Evolutionary conservation across 2,113 vertebrate genomes (phyloP).

Genomic region (Syngnathoides biaculeatus): DNA sequence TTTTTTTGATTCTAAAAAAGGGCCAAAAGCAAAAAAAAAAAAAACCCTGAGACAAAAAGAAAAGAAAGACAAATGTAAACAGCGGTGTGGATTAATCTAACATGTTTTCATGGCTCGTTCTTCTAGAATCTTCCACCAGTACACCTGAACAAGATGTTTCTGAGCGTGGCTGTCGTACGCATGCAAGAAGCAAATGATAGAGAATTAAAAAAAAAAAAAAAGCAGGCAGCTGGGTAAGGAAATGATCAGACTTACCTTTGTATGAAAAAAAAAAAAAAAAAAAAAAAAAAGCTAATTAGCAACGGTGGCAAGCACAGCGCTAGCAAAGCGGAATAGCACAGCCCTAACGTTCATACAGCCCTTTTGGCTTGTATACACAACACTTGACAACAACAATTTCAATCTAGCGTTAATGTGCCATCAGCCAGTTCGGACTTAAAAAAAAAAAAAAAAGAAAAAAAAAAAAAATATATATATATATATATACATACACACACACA

Average conservation of each 20-base stretch:
- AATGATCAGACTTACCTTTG: constrained; percentile 61
- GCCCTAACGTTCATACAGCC: constrained; percentile 55
- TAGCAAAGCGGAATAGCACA: constrained; percentile 4
- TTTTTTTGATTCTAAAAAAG: constrained; percentile 17
- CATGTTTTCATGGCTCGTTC: constrained; percentile 15
- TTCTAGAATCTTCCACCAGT: constrained; percentile 56
- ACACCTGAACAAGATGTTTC: constrained; percentile 75
- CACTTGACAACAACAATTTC: background rate
- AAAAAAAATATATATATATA: too few species aligned
- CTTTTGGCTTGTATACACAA: constrained; percentile 52
- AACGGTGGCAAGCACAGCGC: background rate
- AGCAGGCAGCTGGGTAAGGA: constrained; percentile 23
- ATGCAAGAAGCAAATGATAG: constrained; percentile 23
- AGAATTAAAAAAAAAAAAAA: constrained; percentile 1
- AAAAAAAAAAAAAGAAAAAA: background rate
- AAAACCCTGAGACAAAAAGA: background rate
- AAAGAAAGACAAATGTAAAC: constrained; percentile 58
- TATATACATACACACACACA: too few species aligned
- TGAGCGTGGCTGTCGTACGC: constrained; percentile 71
- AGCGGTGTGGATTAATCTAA: constrained; percentile 42
- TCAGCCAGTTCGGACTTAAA: background rate
- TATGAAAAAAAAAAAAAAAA: background rate
- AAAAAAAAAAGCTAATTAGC: constrained; percentile 5
- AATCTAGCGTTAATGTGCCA: background rate
- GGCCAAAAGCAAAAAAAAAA: constrained; percentile 27